Percentiles rank a stretch among this genome's conserved stretches.
Conservation (phyloP, 30 jellyfish, hydroid and myxozoan species). For the Aurelia aurita region DNA sequence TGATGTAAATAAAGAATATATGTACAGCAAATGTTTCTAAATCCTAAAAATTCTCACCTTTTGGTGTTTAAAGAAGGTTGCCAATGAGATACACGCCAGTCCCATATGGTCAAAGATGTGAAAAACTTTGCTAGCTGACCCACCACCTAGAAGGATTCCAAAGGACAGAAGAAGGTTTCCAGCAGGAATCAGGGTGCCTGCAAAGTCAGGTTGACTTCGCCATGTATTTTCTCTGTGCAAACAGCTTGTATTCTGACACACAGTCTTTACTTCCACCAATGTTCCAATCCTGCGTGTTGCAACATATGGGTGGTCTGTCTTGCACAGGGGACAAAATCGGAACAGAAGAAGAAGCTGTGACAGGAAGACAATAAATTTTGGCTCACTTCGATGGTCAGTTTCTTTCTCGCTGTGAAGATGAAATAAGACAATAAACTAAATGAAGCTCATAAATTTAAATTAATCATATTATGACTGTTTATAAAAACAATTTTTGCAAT, state of each 20-base stretch:
- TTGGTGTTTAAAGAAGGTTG: slow-evolving; percentile 6
- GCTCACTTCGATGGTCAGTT: slow-evolving; percentile 16
- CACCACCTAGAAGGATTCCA: slow-evolving; percentile 31
- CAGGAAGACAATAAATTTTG: slow-evolving; percentile 24
- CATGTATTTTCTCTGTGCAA: not conserved
- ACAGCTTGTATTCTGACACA: not conserved
- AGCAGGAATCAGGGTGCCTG: slow-evolving; percentile 28
- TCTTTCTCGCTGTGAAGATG: not conserved
- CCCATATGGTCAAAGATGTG: not conserved
- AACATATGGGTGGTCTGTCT: not conserved
- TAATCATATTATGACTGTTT: no score
- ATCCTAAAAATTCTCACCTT: not conserved
- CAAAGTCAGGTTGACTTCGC: slow-evolving; percentile 20
- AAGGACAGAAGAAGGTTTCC: slow-evolving; percentile 31
- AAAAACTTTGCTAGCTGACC: not conserved
- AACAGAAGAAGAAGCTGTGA: slow-evolving; percentile 32
- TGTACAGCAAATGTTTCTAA: not conserved
- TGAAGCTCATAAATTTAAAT: no score
- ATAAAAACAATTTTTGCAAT: no score
- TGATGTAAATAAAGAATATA: no score
- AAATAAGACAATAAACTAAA: not conserved
- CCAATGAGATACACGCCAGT: not conserved
- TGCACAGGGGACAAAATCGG: slow-evolving; percentile 12
- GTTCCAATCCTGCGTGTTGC: slow-evolving; percentile 11
- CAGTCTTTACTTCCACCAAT: slow-evolving; percentile 8